Percentiles rank a stretch among this genome's conserved stretches.
Conservation (phyloP, 2,113 vertebrate genomes). For the Pseudopodoces humilis region DNA sequence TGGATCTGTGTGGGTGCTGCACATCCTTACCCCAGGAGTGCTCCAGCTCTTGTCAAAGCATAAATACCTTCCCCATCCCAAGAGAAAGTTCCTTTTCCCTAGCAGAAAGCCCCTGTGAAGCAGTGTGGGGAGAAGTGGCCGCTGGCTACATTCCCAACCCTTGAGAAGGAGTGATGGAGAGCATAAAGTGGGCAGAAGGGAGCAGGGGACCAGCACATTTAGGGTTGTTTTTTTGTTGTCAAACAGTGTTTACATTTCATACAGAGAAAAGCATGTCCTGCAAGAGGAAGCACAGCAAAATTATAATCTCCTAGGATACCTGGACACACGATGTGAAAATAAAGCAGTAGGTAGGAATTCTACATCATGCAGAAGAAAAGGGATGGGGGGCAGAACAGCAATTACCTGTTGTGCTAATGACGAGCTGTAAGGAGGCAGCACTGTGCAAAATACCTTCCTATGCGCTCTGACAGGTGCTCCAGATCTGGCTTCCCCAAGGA, state of each 20-base stretch:
- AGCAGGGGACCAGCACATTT: neutral
- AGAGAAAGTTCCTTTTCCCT: neutral
- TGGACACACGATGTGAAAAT: neutral
- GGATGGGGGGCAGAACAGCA: constrained; percentile 6
- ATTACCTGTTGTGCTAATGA: constrained; percentile 27
- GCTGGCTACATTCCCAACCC: neutral
- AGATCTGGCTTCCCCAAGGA: constrained; percentile 26
- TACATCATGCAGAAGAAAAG: constrained; percentile 17
- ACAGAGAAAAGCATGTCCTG: constrained; percentile 17
- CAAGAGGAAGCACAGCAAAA: constrained; percentile 50
- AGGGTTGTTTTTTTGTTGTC: neutral
- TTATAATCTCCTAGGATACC: constrained; percentile 3
- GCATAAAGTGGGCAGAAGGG: neutral
- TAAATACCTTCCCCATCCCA: neutral
- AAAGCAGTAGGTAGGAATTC: neutral
- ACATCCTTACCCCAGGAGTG: neutral
- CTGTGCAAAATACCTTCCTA: constrained; percentile 18
- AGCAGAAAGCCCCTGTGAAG: neutral
- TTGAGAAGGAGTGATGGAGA: neutral
- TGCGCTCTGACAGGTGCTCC: constrained; percentile 22
- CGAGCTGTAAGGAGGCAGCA: constrained; percentile 31
- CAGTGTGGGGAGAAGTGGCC: rapidly evolving
- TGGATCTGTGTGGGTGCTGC: neutral
- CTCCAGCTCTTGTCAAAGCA: constrained; percentile 9
- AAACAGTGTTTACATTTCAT: constrained; percentile 29